Evolutionary conservation across 2,797 vertebrate species (phyloP).

Genomic region (Spinibarbus caldwelli): DNA sequence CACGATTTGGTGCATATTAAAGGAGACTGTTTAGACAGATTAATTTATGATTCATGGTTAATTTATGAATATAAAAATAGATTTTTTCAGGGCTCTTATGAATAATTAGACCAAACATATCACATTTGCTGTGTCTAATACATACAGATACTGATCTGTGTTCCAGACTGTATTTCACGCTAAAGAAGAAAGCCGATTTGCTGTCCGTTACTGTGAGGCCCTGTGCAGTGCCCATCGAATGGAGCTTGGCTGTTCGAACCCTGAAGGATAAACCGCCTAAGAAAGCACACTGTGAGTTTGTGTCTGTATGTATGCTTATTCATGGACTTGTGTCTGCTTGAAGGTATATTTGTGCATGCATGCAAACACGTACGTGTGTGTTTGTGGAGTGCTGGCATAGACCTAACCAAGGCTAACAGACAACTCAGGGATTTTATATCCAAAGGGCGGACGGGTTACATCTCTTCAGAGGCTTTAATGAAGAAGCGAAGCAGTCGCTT

Average conservation of each 20-base stretch:
- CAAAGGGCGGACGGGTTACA: constrained; percentile 27
- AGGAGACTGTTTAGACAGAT: background rate
- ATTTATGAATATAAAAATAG: background rate
- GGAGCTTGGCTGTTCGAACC: constrained; percentile 78
- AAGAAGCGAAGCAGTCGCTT: constrained; percentile 38
- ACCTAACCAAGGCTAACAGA: background rate
- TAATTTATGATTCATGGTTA: background rate
- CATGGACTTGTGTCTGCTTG: background rate
- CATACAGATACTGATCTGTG: constrained; percentile 36
- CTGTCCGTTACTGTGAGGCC: constrained; percentile 86
- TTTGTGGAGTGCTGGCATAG: constrained; percentile 3
- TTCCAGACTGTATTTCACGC: constrained; percentile 83
- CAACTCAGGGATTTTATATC: constrained; percentile 37
- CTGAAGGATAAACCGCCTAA: constrained; percentile 78
- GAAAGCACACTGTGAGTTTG: constrained; percentile 79
- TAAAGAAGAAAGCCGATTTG: constrained; percentile 78
- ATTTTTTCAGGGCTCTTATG: background rate
- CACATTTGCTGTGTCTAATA: background rate
- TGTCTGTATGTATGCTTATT: constrained; percentile 18
- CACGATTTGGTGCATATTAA: background rate
- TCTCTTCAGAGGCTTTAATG: constrained; percentile 40
- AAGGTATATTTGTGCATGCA: constrained; percentile 26
- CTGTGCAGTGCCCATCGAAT: constrained; percentile 84
- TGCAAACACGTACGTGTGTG: constrained; percentile 34
- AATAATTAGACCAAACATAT: background rate